Evolutionary conservation across 2,113 vertebrate genomes (phyloP).

Genomic region (Otis tarda): DNA sequence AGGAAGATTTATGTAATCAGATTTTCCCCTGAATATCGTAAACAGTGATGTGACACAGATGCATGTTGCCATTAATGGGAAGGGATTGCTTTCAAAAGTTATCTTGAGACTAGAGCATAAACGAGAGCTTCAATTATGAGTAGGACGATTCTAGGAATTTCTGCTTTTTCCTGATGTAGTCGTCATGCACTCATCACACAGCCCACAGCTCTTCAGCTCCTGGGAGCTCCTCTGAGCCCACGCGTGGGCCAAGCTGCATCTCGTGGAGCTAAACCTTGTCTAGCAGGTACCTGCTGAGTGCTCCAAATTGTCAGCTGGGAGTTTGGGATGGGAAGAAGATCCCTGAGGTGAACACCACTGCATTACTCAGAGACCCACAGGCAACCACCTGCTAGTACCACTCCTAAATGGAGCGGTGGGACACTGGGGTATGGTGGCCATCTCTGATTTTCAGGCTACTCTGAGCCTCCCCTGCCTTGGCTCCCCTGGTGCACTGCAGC

Average conservation of each 20-base stretch:
- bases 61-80: background rate
- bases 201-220: background rate
- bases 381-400: background rate
- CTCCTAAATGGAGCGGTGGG: fast-evolving
- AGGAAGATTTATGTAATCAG: background rate
- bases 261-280: fast-evolving
- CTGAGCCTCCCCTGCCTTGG: background rate
- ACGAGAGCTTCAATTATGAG: background rate
- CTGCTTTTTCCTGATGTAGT: background rate
- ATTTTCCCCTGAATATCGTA: background rate
- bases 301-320: background rate
- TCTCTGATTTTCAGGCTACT: background rate
- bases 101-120: background rate
- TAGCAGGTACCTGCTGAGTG: background rate
- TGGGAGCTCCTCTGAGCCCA: background rate
- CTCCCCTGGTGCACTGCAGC: background rate
- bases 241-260: background rate
- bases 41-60: background rate
- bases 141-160: background rate
- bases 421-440: background rate
- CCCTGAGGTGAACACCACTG: background rate
- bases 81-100: conserved; percentile 15
- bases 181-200: background rate
- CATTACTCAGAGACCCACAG: background rate
- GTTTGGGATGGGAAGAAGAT: background rate